Evolutionary conservation across 1,140 invertebrate species (phyloP).

Genomic region (Drosophila trapezifrons): DNA sequence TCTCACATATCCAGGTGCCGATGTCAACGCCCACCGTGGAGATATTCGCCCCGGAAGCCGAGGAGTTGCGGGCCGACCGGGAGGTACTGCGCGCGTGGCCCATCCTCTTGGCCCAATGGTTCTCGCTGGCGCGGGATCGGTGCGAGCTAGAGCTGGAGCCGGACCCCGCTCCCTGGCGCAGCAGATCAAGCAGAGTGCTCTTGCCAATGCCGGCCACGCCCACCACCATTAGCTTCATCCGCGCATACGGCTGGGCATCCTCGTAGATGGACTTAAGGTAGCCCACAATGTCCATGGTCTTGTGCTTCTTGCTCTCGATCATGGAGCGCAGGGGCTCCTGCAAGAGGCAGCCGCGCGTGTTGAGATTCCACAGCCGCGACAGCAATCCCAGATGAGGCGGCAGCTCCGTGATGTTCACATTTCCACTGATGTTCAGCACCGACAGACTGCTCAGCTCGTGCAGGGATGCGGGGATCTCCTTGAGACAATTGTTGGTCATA

Average conservation of each 20-base stretch:
- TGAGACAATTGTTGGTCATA: slow-evolving; percentile 94
- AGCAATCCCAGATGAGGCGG: slow-evolving; percentile 97
- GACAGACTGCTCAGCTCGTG: slow-evolving; percentile 94
- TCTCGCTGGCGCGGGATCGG: slow-evolving; percentile 71
- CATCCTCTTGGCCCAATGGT: slow-evolving; percentile 97
- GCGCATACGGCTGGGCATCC: slow-evolving; percentile 96
- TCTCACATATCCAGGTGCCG: slow-evolving; percentile 96
- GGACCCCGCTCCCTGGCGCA: slow-evolving; percentile 88
- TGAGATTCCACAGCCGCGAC: slow-evolving; percentile 97
- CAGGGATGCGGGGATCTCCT: slow-evolving; percentile 92
- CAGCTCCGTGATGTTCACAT: slow-evolving; percentile 92
- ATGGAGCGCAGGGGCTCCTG: slow-evolving; percentile 96
- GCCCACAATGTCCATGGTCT: slow-evolving; percentile 98
- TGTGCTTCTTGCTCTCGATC: slow-evolving; percentile 96
- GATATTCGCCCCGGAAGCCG: slow-evolving; percentile 86
- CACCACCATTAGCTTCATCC: slow-evolving; percentile 99
- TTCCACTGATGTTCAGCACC: slow-evolving; percentile 96
- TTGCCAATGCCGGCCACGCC: slow-evolving; percentile 96
- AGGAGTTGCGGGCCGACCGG: slow-evolving; percentile 51
- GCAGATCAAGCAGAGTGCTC: slow-evolving; percentile 94
- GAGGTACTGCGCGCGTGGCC: slow-evolving; percentile 88
- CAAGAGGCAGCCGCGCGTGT: slow-evolving; percentile 94
- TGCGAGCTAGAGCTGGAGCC: slow-evolving; percentile 58
- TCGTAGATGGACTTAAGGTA: slow-evolving; percentile 96
- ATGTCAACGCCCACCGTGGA: slow-evolving; percentile 99